Base-by-base conservation (phyloP, 2,888 invertebrate genomes). In the Leistus spinibarbis region DNA sequence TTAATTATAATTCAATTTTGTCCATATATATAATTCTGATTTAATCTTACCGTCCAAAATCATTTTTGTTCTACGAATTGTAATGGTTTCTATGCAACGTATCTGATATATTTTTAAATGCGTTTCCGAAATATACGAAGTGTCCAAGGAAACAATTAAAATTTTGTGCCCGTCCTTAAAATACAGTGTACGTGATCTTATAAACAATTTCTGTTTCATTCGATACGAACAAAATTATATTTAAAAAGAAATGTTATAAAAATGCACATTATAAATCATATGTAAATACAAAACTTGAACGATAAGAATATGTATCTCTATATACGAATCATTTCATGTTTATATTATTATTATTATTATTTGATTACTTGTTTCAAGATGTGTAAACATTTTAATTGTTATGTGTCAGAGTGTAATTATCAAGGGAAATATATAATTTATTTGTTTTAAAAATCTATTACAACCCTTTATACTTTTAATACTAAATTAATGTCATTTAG, bases 381-480 rank as follows among this genome's bases (percentile, higher is more conserved):
- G 75, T 75, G 75, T 75, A 75, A 69, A 75, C 74, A 73, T 67
- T 20, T 19, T 67, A 73, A 73, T 67, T 75, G 75, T 75, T 75
- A 75, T 64, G 75, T 75, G 69, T 75, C 75, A 75, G 54, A 68
- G 27, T 75, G 75, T 75, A 75, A 73, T 75, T 68, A 75, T 68
- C 54, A 74, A 53, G 60, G 60, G 60, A 74, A 72, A 75, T 75
- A 75, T 65, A 75, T 75, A 69, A 75, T 75, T 75, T 75, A 75
- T 68, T 75, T 75, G 75, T 75, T 75, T 75, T 75, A 68, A 75
- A 75, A 75, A 68, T 75, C 54, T 56, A 56, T 54, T n/a, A n/a
- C 22, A 54, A 1, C 13, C 16, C 62, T 69, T 56, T 56, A 23
- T 68, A 22, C 7, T 23, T 56, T 2, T 16, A 64, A 3, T 1